Evolutionary conservation across 2,113 vertebrate genomes (phyloP), one percentile per base, ranked within the genome.

Genomic region (Sciurus niger): DNA sequence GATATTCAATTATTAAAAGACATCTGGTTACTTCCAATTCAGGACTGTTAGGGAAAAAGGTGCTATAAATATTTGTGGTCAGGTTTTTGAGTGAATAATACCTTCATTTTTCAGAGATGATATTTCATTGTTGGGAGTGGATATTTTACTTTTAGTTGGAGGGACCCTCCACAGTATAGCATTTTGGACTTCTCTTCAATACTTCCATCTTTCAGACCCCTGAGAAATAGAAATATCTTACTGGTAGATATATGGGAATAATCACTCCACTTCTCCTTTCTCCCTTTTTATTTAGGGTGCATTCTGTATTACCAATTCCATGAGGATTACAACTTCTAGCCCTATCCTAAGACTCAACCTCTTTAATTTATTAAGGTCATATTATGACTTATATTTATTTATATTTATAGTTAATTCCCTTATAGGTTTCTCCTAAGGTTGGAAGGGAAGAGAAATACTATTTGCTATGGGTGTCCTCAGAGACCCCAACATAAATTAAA

Each of bases 231-330:
- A 53, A 28, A 11, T 60, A 12, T 6, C 14, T 88, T 17, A 40
- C 8, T 3, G 8, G 28, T 20, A 24, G 40, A 30, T 28, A 28
- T 8, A 13, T 32, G 43, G 2, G 0, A 0, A 0, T 20, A 14
- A 32, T 4, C 8, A 43, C 46, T 46, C 12, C 24, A 3, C 4
- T 37, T 37, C 25, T 12, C 2, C 4, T 68, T 51, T 53, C 18
- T 60, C 25, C 18, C 13, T 76, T 32, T 89, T 72, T 58, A 70
- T 37, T 4, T 25, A 40, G 18, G 10, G 0, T 51, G 4, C 25
- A 2, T 20, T 79, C 14, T 72, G 6, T 12, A 12, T 65, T 53
- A 30, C 8, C 10, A 34, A 40, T 34, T 43, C 32, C 12, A 60
- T 34, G 8, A 48, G 28, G 48, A 40, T 37, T n/a, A 58, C n/a